These are phyloP conservation scores for Telmatherina bonti DNA, from an alignment of 2,797 vertebrate genomes.

Conservation along the genomic window DNA sequence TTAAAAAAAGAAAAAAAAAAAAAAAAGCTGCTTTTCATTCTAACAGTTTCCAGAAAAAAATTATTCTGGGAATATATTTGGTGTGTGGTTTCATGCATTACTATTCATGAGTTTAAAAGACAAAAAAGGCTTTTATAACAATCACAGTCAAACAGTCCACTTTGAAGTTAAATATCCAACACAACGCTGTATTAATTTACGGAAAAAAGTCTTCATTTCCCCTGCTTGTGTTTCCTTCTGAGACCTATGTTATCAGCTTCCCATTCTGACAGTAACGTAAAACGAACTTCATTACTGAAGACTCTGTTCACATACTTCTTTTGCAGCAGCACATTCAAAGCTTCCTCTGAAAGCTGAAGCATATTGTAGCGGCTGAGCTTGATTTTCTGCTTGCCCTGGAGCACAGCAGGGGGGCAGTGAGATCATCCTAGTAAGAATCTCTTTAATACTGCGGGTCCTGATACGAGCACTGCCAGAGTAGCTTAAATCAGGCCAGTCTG, in stretches of 20 bases:
- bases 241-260: constrained; percentile 9
- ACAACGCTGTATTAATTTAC: not conserved
- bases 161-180: constrained; percentile 18
- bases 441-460: constrained; percentile 67
- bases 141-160: not conserved
- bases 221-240: constrained; percentile 9
- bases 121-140: not conserved
- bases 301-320: constrained; percentile 31
- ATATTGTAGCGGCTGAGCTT: constrained; percentile 35
- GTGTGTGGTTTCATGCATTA: not conserved
- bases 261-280: constrained; percentile 28
- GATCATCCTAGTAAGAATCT: constrained; percentile 74
- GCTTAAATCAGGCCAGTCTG: constrained; percentile 76
- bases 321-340: constrained; percentile 38
- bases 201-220: not conserved
- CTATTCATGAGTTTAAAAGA: not conserved
- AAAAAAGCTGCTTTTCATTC: too few relatives aligned
- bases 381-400: constrained; percentile 55
- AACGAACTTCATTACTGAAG: constrained; percentile 21
- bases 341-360: constrained; percentile 47
- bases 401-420: constrained; percentile 58
- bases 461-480: constrained; percentile 68
- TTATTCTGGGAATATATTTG: too few relatives aligned
- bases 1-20: not conserved
- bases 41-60: not conserved